Conservation (phyloP, 2,888 invertebrate species). For the Rhabditoides inermis region DNA sequence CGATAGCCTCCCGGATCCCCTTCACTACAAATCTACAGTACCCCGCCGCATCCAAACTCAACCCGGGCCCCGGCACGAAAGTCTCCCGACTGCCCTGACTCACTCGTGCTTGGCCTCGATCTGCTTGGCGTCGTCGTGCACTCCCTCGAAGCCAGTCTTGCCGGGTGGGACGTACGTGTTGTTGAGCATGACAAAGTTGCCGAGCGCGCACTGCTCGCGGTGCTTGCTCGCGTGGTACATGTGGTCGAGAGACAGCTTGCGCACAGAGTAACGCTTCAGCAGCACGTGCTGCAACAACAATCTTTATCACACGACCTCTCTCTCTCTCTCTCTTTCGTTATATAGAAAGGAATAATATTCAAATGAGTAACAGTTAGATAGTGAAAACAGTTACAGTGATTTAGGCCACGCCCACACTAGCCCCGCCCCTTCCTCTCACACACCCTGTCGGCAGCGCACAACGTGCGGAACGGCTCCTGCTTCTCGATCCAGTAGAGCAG, state of each 20-base stretch:
- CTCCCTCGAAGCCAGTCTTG: conserved; percentile 43
- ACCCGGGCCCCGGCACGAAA: too few species aligned
- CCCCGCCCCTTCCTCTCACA: too few species aligned
- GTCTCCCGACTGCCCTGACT: too few species aligned
- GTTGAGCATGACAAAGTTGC: conserved; percentile 47
- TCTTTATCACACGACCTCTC: not conserved
- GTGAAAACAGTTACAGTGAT: too few species aligned
- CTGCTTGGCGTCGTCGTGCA: conserved; percentile 35
- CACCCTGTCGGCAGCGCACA: conserved; percentile 29
- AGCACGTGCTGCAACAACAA: conserved; percentile 14
- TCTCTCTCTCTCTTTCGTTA: not conserved
- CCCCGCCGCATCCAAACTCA: too few species aligned
- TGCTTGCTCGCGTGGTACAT: conserved; percentile 44
- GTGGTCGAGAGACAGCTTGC: conserved; percentile 45
- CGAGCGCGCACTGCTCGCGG: conserved; percentile 17
- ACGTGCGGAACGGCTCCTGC: conserved; percentile 28
- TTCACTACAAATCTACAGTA: too few species aligned
- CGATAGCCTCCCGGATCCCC: too few species aligned
- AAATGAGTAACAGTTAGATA: too few species aligned
- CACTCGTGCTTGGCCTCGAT: conserved; percentile 28
- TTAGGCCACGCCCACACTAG: too few species aligned
- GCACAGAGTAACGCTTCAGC: conserved; percentile 38
- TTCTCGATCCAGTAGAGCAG: conserved; percentile 47
- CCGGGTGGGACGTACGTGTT: conserved; percentile 42
- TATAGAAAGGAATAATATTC: conserved; percentile 14